A percentile compares a stretch with the other conserved stretches of the same genome.
phyloP scores from a whole-genome alignment of 2,797 vertebrate genomes.

The Semotilus atromaculatus region DNA sequence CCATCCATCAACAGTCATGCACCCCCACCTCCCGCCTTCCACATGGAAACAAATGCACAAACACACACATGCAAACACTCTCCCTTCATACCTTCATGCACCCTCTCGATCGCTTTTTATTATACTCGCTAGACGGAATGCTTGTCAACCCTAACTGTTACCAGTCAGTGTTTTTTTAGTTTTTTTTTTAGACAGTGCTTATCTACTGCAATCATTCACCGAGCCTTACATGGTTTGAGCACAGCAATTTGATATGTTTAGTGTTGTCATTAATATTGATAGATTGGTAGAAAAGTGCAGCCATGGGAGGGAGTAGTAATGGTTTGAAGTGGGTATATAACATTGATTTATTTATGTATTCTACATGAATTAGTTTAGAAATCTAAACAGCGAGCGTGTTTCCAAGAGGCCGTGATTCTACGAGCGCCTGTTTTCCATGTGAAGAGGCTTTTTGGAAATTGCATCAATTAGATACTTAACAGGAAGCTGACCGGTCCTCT shows the following conservation, averaged over 20 bases:
- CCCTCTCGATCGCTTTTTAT: neutral
- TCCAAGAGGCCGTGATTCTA: constrained; percentile 72
- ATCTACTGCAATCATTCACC: constrained; percentile 71
- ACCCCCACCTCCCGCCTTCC: constrained; percentile 79
- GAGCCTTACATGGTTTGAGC: constrained; percentile 79
- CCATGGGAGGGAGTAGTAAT: constrained; percentile 77
- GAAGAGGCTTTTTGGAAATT: constrained; percentile 84
- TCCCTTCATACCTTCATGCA: constrained; percentile 22
- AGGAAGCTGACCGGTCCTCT: constrained; percentile 75
- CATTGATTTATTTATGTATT: constrained; percentile 86
- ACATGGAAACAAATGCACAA: constrained; percentile 56
- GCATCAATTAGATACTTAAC: constrained; percentile 85
- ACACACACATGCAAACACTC: constrained; percentile 41
- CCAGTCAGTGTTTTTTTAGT: constrained; percentile 66
- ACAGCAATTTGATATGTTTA: constrained; percentile 80
- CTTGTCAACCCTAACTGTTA: constrained; percentile 67
- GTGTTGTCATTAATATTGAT: constrained; percentile 86
- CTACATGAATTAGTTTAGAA: constrained; percentile 83
- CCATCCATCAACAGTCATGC: constrained; percentile 72
- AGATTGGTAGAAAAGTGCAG: constrained; percentile 79
- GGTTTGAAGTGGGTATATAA: constrained; percentile 80
- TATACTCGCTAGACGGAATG: constrained; percentile 50
- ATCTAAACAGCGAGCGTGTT: constrained; percentile 83
- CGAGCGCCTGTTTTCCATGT: constrained; percentile 78
- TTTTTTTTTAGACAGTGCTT: constrained; percentile 62